Percentiles rank a stretch among this genome's conserved stretches.
phyloP scores from a whole-genome alignment of 1,140 invertebrate genomes.

The Manduca sexta region DNA sequence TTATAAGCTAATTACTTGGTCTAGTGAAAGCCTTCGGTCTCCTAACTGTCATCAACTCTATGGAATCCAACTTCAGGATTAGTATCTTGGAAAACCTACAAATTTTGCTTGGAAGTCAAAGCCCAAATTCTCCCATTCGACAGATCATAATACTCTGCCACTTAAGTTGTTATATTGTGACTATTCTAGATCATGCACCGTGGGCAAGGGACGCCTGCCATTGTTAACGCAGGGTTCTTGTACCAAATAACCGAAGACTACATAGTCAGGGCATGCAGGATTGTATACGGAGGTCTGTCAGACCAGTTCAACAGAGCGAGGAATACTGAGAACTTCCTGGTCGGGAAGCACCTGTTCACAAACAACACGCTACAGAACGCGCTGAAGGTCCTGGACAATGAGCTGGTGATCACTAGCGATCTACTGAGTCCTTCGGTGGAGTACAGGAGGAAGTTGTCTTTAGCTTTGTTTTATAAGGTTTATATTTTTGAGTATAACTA shows the following conservation, averaged over 20 bases:
- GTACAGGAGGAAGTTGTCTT: conserved; percentile 75
- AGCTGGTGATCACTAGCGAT: conserved; percentile 74
- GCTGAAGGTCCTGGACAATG: conserved; percentile 69
- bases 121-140: no score
- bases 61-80: no score
- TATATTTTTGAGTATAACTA: no score
- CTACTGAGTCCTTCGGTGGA: conserved; percentile 74
- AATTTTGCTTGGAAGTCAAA: no score
- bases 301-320: conserved; percentile 78
- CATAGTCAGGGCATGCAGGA: conserved; percentile 24
- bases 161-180: no score
- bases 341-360: conserved; percentile 69
- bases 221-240: conserved; percentile 40
- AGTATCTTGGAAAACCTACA: no score
- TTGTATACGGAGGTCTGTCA: conserved; percentile 79
- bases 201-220: conserved; percentile 38
- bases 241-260: conserved; percentile 24
- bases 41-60: no score
- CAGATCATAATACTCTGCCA: no score
- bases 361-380: conserved; percentile 68
- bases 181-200: conserved; percentile 39
- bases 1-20: no score
- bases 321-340: conserved; percentile 63
- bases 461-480: conserved; percentile 78
- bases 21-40: no score